Percentiles rank a stretch among this genome's conserved stretches.
phyloP scores from a whole-genome alignment of 2,888 invertebrate genomes.

The Tipula unca region DNA sequence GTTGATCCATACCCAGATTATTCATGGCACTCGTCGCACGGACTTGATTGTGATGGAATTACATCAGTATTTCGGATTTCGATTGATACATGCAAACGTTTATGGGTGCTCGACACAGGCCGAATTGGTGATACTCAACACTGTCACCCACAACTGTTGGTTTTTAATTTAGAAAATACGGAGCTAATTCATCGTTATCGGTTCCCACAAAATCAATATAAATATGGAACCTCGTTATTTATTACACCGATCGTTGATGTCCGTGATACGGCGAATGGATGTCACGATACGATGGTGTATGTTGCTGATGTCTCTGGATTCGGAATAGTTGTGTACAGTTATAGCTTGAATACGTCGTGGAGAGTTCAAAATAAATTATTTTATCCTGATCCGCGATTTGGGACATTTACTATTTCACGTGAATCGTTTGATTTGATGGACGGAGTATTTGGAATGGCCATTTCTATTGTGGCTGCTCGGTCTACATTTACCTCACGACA shows the following conservation, averaged over 20 bases:
- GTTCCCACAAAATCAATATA: conserved; percentile 32
- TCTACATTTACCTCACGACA: neutral
- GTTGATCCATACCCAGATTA: conserved; percentile 59
- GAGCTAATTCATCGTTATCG: conserved; percentile 42
- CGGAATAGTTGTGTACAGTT: conserved; percentile 54
- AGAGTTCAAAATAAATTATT: conserved; percentile 49
- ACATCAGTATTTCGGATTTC: conserved; percentile 67
- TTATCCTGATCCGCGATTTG: conserved; percentile 49
- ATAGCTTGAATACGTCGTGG: conserved; percentile 44
- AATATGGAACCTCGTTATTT: conserved; percentile 34
- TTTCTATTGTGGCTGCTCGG: conserved; percentile 43
- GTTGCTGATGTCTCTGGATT: conserved; percentile 55
- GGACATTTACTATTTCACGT: conserved; percentile 48
- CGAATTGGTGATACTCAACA: conserved; percentile 49
- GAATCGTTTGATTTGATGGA: conserved; percentile 60
- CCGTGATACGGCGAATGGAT: conserved; percentile 39
- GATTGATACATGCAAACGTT: conserved; percentile 54
- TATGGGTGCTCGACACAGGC: conserved; percentile 58
- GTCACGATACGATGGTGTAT: conserved; percentile 51
- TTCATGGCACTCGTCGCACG: conserved; percentile 51
- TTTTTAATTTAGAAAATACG: conserved; percentile 59
- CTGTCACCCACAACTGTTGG: conserved; percentile 65
- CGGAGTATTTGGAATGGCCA: conserved; percentile 52
- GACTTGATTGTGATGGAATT: conserved; percentile 52
- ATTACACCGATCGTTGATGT: conserved; percentile 47